Evolutionary conservation across 2,797 vertebrate genomes (phyloP).

Genomic region (Odontamblyopus rebecca): DNA sequence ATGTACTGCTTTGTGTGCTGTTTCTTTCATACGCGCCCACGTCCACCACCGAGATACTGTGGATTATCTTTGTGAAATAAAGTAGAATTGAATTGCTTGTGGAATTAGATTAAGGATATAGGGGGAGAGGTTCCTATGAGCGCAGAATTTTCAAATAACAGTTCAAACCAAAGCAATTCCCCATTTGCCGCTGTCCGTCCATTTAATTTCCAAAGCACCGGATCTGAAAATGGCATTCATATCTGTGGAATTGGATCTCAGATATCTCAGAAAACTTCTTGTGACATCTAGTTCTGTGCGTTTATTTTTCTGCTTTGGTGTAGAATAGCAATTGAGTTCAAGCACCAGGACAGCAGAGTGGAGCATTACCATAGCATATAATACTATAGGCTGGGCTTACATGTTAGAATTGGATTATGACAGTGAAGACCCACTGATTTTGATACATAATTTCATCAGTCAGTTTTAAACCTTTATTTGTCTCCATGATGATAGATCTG

Average conservation of each 20-base stretch:
- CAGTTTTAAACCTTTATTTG: background rate
- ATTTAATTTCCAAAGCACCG: slow-evolving; percentile 56
- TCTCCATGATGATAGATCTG: too few species aligned
- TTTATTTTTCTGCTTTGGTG: slow-evolving; percentile 45
- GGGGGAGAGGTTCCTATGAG: slow-evolving; percentile 32
- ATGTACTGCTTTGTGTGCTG: slow-evolving; percentile 23
- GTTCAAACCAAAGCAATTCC: slow-evolving; percentile 40
- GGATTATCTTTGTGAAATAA: slow-evolving; percentile 39
- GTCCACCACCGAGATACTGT: slow-evolving; percentile 22
- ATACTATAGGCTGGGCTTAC: background rate
- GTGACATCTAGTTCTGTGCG: slow-evolving; percentile 56
- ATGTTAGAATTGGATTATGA: background rate
- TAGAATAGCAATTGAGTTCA: slow-evolving; percentile 52
- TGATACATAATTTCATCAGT: background rate
- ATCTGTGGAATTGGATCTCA: slow-evolving; percentile 74
- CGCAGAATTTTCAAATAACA: slow-evolving; percentile 45
- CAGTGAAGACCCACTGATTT: background rate
- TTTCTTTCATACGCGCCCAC: slow-evolving; percentile 22
- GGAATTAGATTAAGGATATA: slow-evolving; percentile 17
- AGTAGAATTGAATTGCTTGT: slow-evolving; percentile 56
- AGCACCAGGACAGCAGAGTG: background rate
- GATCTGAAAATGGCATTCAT: slow-evolving; percentile 68
- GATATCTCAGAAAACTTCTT: slow-evolving; percentile 55
- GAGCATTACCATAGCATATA: background rate
- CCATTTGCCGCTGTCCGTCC: slow-evolving; percentile 42